phyloP scores from a whole-genome alignment of 2,888 invertebrate genomes.

The Stenodera caucasica region DNA sequence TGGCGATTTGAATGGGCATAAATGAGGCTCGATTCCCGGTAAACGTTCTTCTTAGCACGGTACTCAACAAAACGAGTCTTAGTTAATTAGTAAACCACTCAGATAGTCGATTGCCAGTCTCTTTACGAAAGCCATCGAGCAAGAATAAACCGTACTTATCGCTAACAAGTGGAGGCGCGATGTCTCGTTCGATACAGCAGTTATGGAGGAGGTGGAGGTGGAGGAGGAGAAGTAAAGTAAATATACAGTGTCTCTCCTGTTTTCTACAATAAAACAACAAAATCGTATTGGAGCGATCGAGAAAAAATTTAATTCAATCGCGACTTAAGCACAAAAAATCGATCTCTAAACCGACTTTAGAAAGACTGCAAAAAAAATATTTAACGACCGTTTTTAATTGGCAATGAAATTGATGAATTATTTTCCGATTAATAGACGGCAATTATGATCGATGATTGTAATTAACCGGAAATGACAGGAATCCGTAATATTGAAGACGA shows the following conservation, averaged over 20 bases:
- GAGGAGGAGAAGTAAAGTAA: neutral
- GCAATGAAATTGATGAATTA: too few relatives aligned
- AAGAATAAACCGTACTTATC: slow-evolving; percentile 34
- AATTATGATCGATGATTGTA: neutral
- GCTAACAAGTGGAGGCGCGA: slow-evolving; percentile 39
- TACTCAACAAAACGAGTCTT: slow-evolving; percentile 42
- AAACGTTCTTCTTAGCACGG: slow-evolving; percentile 45
- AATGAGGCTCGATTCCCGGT: slow-evolving; percentile 46
- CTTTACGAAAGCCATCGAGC: slow-evolving; percentile 31
- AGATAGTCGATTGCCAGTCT: slow-evolving; percentile 39
- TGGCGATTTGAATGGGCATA: slow-evolving; percentile 42
- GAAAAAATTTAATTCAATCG: slow-evolving; percentile 8
- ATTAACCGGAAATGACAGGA: neutral
- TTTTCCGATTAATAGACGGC: too few relatives aligned
- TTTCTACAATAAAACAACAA: too few relatives aligned
- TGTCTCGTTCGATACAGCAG: slow-evolving; percentile 40
- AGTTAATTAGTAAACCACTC: slow-evolving; percentile 47
- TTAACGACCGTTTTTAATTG: too few relatives aligned
- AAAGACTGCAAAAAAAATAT: too few relatives aligned
- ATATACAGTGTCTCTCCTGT: neutral
- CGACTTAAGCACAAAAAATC: slow-evolving; percentile 15
- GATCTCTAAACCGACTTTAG: too few relatives aligned
- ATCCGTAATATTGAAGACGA: too few relatives aligned
- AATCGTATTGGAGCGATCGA: slow-evolving; percentile 5
- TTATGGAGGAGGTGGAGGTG: neutral